These are phyloP conservation scores for Protaetia brevitarsis DNA, from an alignment of 1,140 invertebrate species.

Conservation along the genomic window DNA sequence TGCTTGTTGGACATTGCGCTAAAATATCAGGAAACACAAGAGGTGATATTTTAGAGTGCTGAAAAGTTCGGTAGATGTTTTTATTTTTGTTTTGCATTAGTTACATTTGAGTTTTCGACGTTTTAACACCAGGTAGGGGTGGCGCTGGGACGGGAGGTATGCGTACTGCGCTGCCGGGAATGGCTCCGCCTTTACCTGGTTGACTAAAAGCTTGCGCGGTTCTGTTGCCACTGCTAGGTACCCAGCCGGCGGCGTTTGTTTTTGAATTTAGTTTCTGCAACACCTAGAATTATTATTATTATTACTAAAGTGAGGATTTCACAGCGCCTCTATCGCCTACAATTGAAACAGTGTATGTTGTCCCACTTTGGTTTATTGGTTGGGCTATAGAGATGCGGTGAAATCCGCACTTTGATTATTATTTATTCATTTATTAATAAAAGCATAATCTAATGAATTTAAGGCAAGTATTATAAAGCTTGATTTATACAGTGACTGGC, in stretches of 20 bases:
- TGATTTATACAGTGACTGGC: too few relatives aligned
- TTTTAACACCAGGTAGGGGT: conserved; percentile 52
- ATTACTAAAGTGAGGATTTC: neutral
- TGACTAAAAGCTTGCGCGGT: conserved; percentile 90
- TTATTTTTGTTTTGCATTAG: neutral
- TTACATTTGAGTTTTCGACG: conserved; percentile 54
- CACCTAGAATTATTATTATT: conserved; percentile 51
- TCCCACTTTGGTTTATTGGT: too few relatives aligned
- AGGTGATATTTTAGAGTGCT: neutral
- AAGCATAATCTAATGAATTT: too few relatives aligned
- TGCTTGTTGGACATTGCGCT: conserved; percentile 44
- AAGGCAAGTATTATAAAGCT: too few relatives aligned
- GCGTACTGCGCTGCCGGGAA: conserved; percentile 34
- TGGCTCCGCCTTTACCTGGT: conserved; percentile 66
- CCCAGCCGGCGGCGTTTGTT: conserved; percentile 91
- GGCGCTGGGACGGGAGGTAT: conserved; percentile 43
- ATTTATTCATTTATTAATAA: too few relatives aligned
- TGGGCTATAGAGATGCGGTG: too few relatives aligned
- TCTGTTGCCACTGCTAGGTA: conserved; percentile 87
- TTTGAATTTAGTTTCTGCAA: conserved; percentile 79
- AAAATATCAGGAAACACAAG: conserved; percentile 25
- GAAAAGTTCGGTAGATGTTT: neutral
- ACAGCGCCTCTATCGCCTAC: too few relatives aligned
- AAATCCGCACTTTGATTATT: too few relatives aligned
- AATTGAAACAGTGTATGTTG: too few relatives aligned